Conservation (phyloP, 2,888 invertebrate genomes). For the Perithous albicinctus region DNA sequence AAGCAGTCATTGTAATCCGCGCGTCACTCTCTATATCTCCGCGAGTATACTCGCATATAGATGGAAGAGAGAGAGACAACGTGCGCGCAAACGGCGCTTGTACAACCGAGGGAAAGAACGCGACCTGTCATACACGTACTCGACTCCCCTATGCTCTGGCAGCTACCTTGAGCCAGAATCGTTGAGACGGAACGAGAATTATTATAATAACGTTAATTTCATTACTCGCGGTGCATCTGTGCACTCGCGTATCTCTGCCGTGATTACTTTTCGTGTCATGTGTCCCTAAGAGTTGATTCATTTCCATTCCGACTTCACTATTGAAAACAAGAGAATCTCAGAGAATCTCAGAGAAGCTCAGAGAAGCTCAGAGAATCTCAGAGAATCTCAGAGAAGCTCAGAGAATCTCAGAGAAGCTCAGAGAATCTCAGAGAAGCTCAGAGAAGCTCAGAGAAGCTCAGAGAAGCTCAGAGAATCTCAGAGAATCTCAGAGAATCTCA, state of each 20-base stretch:
- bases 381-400: no score
- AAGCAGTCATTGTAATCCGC: conserved; percentile 47
- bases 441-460: no score
- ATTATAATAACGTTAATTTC: conserved; percentile 76
- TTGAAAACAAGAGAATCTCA: neutral
- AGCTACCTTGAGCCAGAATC: conserved; percentile 83
- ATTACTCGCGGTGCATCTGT: conserved; percentile 62
- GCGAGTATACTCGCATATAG: neutral
- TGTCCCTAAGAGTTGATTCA: neutral
- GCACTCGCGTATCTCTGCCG: neutral
- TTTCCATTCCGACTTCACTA: neutral
- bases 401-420: no score
- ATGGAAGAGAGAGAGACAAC: conserved; percentile 26
- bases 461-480: no score
- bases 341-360: neutral
- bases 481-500: no score
- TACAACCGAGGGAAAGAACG: conserved; percentile 26
- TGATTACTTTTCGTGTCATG: neutral
- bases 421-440: no score
- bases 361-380: no score
- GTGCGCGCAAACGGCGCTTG: conserved; percentile 20
- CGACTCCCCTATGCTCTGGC: conserved; percentile 65
- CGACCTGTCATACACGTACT: conserved; percentile 42
- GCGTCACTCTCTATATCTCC: conserved; percentile 32
- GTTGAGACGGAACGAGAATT: conserved; percentile 80